Base-by-base conservation (phyloP, 2,888 invertebrate species). In the Drosophila gaucha region DNA sequence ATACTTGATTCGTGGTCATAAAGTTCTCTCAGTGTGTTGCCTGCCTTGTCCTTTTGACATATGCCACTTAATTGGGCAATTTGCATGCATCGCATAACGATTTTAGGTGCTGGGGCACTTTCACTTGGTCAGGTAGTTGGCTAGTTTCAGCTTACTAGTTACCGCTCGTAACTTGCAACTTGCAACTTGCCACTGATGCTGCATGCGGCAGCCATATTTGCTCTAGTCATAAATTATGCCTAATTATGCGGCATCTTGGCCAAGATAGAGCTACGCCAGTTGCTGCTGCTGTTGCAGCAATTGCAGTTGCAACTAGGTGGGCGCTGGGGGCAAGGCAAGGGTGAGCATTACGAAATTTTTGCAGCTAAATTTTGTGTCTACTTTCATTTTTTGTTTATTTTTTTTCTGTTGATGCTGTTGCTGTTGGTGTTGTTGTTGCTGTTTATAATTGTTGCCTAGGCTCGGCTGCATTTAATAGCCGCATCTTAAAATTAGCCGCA, bases 171-270 rank as follows among this genome's bases (percentile, higher is more conserved):
- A n/a, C n/a, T 35, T 20, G 18, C 49, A 26, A 8, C 33, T 49
- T 44, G 43, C 62, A 35, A 28, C 35, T 26, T 33, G 54, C 47
- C 41, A 33, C 43, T 39, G 43, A 35, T 31, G 47, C 49, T 47
- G 28, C 54, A 67, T 55, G 65, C 18, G 55, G 65, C 72, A 66
- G 55, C 49, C 71, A 73, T 74, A 73, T 75, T 73, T 76, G 68
- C 76, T 79, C 68, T 80, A 71, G 64, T 65, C 78, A 80, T 77
- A 82, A 82, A 82, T 82, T 82, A 86, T 80, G 84, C 65, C 86
- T 82, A 82, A 82, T 82, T 82, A 86, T 82, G 80, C 80, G 79
- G 80, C 80, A 80, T 80, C 86, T 80, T 83, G 65, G 84, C 74
- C 31, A 63, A 82, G 80, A 80, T 86, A 41, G 41, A 41, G 41